Base-by-base conservation (phyloP, 2,113 vertebrate species). In the Cnemophilus loriae region DNA sequence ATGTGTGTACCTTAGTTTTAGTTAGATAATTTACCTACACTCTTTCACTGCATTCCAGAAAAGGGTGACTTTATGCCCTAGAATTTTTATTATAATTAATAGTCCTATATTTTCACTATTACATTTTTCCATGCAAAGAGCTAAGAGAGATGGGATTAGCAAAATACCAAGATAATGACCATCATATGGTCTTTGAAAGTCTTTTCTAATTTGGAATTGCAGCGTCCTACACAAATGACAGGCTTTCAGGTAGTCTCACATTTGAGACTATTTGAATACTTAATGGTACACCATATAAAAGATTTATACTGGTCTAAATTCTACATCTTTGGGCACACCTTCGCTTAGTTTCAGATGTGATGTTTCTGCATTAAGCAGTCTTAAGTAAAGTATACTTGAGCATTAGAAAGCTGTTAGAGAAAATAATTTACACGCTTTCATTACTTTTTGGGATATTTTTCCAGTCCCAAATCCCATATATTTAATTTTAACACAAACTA, bases 401-500 rank as follows among this genome's bases (percentile, higher is more conserved):
- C 50, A 68, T 32, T 44, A 57, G 28, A 84, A 87, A 63, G 84
- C 69, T 75, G 6, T 17, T 93, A 30, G 28, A 78, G 76, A 70
- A 47, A 49, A 42, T 6, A 76, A 67, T 88, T 30, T 3, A 27
- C 83, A 32, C 27, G 32, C 10, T 93, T 93, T 30, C 16, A 9
- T 96, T 95, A 86, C 95, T 98, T 97, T 97, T 90, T 91, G 93
- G 70, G 94, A 95, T 97, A 64, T 83, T 97, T 97, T 98, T 98
- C 97, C 98, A 98, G 97, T 98, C 95, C 80, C 80, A 9, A 75
- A 91, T 96, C 88, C 95, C 96, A 78, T 95, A 46, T 91, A 94
- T 87, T 96, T 96, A 87, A 88, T 97, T 97, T 95, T 95, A 71
- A 89, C 39, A 95, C 97, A 95, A 92, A 98, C 98, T 98, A 98